Evolutionary conservation across 2,113 vertebrate species (phyloP).

Genomic region (Pelodiscus sinensis): DNA sequence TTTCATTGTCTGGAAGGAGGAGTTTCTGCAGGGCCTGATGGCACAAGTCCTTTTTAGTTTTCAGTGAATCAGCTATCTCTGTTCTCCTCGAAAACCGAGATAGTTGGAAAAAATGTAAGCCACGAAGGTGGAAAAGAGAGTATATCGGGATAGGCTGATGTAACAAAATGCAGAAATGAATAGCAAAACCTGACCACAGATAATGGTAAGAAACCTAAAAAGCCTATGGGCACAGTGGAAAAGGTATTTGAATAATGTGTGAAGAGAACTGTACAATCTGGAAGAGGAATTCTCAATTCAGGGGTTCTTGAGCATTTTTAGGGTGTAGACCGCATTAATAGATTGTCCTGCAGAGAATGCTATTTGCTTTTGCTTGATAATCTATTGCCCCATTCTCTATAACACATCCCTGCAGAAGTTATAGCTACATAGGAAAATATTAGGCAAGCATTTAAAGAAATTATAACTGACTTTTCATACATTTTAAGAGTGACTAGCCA

Average conservation of each 20-base stretch:
- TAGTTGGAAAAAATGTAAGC: neutral
- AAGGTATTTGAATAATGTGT: neutral
- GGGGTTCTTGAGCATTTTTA: conserved; percentile 1
- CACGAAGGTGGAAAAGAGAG: neutral
- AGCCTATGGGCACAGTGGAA: neutral
- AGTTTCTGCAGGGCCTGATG: neutral
- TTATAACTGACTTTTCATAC: neutral
- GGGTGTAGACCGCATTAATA: neutral
- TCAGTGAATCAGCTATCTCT: neutral
- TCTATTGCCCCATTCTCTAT: neutral
- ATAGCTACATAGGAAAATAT: neutral
- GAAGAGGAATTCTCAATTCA: neutral
- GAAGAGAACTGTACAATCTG: neutral
- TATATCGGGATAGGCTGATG: neutral
- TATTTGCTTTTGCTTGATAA: neutral
- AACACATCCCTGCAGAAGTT: neutral
- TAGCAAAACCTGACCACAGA: neutral
- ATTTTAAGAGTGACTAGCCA: neutral
- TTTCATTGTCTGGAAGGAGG: neutral
- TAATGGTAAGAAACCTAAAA: neutral
- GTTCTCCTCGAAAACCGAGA: neutral
- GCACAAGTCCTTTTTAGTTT: neutral
- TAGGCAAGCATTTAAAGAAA: conserved; percentile 13
- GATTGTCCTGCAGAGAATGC: neutral
- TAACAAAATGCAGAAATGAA: neutral